Conservation (phyloP, 37 sponge, comb jelly and placozoan species). For the Ianthella basta region DNA sequence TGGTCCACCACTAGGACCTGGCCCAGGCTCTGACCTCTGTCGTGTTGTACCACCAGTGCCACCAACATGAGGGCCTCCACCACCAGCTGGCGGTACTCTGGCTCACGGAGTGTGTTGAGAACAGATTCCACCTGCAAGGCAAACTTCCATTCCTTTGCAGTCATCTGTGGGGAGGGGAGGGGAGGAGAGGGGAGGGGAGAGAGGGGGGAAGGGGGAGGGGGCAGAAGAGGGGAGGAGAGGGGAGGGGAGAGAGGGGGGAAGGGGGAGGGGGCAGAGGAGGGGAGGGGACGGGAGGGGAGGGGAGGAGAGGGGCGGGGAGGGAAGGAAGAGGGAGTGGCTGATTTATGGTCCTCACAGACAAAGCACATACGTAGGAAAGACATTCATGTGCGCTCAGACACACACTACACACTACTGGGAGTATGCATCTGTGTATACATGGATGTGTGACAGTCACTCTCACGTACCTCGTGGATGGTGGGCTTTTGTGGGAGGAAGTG, state of each 20-base stretch:
- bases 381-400: too few species aligned
- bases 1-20: constrained; percentile 39
- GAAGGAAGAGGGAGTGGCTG: too few species aligned
- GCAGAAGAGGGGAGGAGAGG: not conserved
- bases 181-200: not conserved
- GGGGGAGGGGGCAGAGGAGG: not conserved
- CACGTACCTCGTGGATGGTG: constrained; percentile 88
- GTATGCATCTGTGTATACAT: too few species aligned
- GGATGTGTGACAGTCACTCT: too few species aligned
- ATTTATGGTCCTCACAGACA: too few species aligned
- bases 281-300: not conserved
- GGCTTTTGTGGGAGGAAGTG: constrained; percentile 69
- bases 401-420: too few species aligned
- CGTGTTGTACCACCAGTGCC: constrained; percentile 47
- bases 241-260: not conserved
- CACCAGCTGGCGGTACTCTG: constrained; percentile 91
- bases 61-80: constrained; percentile 89
- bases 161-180: constrained; percentile 64
- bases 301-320: not conserved
- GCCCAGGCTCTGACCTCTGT: constrained; percentile 39
- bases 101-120: constrained; percentile 78
- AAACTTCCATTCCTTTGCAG: constrained; percentile 90
- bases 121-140: constrained; percentile 73
- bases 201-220: not conserved
- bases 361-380: too few species aligned